Conservation (phyloP, 2,888 invertebrate species). For the Caenorhabditis uteleia region DNA sequence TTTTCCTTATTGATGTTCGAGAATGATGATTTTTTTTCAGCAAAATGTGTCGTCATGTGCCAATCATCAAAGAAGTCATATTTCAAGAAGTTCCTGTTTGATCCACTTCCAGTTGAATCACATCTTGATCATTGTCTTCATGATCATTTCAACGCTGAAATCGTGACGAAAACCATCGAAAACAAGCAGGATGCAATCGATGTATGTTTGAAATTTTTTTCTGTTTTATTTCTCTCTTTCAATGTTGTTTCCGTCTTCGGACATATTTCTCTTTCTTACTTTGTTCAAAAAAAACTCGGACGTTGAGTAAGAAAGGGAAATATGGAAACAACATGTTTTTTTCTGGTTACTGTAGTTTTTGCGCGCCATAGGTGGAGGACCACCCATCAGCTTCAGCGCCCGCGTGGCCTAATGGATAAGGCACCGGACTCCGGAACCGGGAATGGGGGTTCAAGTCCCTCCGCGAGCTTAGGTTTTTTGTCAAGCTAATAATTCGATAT, state of each 20-base stretch:
- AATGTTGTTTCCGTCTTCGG: not conserved
- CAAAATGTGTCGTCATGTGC: constrained; percentile 90
- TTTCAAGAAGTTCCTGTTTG: constrained; percentile 95
- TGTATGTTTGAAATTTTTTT: constrained; percentile 38
- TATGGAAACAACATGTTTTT: no score
- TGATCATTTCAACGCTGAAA: constrained; percentile 99
- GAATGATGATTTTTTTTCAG: constrained; percentile 67
- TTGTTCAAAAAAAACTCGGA: no score
- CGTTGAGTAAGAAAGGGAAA: not conserved
- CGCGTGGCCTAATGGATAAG: constrained; percentile 50
- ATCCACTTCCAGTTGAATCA: constrained; percentile 94
- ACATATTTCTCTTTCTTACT: no score
- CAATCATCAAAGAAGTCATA: constrained; percentile 97
- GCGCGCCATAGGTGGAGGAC: not conserved
- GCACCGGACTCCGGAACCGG: constrained; percentile 46
- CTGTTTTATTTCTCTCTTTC: not conserved
- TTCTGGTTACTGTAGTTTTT: no score
- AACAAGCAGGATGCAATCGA: constrained; percentile 99
- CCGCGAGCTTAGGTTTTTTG: constrained; percentile 30
- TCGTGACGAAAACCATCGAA: constrained; percentile 98
- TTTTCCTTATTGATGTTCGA: not conserved
- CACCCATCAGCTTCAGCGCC: not conserved
- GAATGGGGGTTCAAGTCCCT: constrained; percentile 50
- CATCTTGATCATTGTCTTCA: constrained; percentile 96
- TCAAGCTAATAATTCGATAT: not conserved